Evolutionary conservation across 1,140 invertebrate genomes (phyloP), one percentile per base, ranked within the genome.

Genomic region (Batillaria attramentaria): DNA sequence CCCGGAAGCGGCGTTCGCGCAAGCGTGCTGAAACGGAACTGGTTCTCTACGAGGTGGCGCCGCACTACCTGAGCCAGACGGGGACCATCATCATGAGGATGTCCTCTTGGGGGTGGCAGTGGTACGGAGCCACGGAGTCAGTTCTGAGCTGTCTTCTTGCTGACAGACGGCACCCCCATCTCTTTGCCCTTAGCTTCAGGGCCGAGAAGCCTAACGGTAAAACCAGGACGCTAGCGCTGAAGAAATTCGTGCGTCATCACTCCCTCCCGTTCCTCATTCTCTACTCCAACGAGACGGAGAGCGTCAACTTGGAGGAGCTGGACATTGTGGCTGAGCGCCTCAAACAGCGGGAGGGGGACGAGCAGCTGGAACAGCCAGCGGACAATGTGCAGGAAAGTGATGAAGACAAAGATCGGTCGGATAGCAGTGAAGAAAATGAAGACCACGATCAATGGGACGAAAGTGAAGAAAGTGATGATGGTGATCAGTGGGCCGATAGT

Each of bases 211-310:
- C 77, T 20, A 83, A 85, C 72, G 79, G 86, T 65, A 79, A 84
- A 80, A 18, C 72, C 24, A 79, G 68, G 77, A 35, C 80, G 24
- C 77, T 87, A 37, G 68, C 81, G 31, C 79, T 88, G 62, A 84
- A 82, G 79, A 87, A 83, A 77, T 89, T 86, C 60, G 81, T 84
- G 18, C 80, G 78, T 28, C 86, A 84, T 42, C 87, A 90, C 79
- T 90, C 90, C 20, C 77, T 86, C 75, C 90, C 91, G 35, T 91
- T 90, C 81, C 81, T 91, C n/a, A 85, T 91, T 42, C 81, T 91
- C 28, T 91, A 90, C 81, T 91, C 91, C 1, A 90, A 91, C 77
- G 90, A 91, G 65, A 88, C 86, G 41, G 83, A 90, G 79, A 84
- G 82, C 57, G 84, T 87, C 50, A 81, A 84, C 54, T 75, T 87